Conservation (phyloP, 2,113 vertebrate species). For the Chitala chitala region DNA sequence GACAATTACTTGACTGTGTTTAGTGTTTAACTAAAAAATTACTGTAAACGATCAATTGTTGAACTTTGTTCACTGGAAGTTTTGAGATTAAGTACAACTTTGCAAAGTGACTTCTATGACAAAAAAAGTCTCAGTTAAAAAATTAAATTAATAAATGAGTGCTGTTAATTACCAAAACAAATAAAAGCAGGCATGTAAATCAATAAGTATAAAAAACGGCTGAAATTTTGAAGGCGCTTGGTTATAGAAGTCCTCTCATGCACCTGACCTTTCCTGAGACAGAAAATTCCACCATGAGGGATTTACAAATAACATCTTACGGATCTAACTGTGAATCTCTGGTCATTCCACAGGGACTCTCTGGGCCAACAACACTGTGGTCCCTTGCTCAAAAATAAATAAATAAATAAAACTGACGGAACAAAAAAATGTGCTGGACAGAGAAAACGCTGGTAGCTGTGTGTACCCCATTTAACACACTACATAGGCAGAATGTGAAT, state of each 20-base stretch:
- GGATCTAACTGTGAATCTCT: background rate
- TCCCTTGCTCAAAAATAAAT: background rate
- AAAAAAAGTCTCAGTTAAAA: no score
- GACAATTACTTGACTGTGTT: no score
- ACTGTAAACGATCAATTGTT: no score
- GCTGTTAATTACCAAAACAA: background rate
- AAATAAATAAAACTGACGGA: background rate
- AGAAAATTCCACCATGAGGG: no score
- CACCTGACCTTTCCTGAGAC: background rate
- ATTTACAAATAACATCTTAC: no score
- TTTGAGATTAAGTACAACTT: no score
- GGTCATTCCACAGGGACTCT: background rate
- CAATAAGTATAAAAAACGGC: background rate
- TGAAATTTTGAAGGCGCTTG: background rate
- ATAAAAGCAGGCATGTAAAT: background rate
- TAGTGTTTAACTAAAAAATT: no score
- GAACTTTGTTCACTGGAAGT: no score
- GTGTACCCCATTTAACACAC: background rate
- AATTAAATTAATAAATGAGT: background rate
- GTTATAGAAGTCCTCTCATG: background rate
- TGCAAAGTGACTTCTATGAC: no score
- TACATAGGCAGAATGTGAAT: background rate
- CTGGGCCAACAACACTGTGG: background rate
- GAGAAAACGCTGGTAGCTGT: background rate
- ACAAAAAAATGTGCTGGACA: no score